Percentiles rank a stretch among this genome's conserved stretches.
Conservation (phyloP, 2,113 vertebrate species). For the Rhinogobius similis region DNA sequence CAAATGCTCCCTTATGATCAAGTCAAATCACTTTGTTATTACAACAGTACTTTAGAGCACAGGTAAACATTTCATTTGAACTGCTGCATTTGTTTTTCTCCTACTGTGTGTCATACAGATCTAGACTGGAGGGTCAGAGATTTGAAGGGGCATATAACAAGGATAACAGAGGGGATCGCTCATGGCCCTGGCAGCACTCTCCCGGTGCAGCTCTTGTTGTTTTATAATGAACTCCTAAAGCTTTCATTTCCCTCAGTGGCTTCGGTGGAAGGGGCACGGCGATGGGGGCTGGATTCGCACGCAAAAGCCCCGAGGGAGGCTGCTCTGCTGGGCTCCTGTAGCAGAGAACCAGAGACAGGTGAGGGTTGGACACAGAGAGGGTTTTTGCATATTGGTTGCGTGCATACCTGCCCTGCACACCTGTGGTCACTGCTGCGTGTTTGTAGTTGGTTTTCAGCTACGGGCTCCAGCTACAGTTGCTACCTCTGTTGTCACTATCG, state of each 20-base stretch:
- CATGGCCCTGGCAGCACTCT: slow-evolving; percentile 64
- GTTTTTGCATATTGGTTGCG: slow-evolving; percentile 62
- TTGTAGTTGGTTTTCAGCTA: slow-evolving; percentile 59
- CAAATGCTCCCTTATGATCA: too few species aligned
- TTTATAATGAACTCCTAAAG: slow-evolving; percentile 84
- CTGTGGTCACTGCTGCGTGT: slow-evolving; percentile 68
- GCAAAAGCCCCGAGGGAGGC: slow-evolving; percentile 72
- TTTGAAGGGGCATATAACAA: slow-evolving; percentile 53
- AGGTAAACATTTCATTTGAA: slow-evolving; percentile 69
- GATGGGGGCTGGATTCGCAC: slow-evolving; percentile 75
- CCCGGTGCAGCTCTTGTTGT: slow-evolving; percentile 74
- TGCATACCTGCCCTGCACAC: slow-evolving; percentile 55
- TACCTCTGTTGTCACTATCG: slow-evolving; percentile 30
- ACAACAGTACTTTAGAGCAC: slow-evolving; percentile 34
- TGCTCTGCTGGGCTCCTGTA: slow-evolving; percentile 43
- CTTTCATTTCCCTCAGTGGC: slow-evolving; percentile 80
- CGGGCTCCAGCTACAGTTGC: slow-evolving; percentile 38
- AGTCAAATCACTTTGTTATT: slow-evolving; percentile 45
- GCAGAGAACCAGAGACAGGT: slow-evolving; percentile 9
- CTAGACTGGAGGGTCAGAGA: slow-evolving; percentile 34
- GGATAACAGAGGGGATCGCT: slow-evolving; percentile 59
- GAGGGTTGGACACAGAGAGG: slow-evolving; percentile 46
- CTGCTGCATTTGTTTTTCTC: slow-evolving; percentile 5
- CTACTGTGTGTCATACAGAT: slow-evolving; percentile 22
- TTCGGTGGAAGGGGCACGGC: slow-evolving; percentile 42